Evolutionary conservation across 2,797 vertebrate genomes (phyloP), one percentile per base, ranked within the genome.

Genomic region (Poeciliopsis turneri): DNA sequence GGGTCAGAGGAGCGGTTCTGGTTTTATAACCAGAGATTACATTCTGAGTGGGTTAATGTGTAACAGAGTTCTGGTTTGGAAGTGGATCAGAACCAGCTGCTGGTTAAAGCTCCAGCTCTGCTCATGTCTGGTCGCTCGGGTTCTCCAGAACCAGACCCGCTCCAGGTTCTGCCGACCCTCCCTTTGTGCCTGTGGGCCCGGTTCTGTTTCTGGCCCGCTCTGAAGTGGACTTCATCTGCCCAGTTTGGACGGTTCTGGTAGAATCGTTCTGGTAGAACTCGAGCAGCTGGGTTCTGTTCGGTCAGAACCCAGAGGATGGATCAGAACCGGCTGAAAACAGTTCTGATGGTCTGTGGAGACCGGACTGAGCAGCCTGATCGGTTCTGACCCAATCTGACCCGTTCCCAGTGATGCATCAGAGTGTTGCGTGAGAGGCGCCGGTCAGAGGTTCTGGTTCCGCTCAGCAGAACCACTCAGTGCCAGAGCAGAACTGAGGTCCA

Each of bases 141-240:
- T 20, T 49, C 47, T 18, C 47, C 47, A 49, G 47, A 47, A 47
- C 46, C 46, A 1, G 45, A 46, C 13, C 45, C 13, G 15, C 15
- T 18, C 46, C 46, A 47, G 46, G 5, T 18, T 18, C 15, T 61
- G n/a, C 28, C 18, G 25, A 12, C 79, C 79, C 71, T 9, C n/a
- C 55, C 12, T n/a, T n/a, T 59, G 57, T 59, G 30, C 33, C 61
- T 25, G 6, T 71, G 69, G 69, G 16, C 46, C 23, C 5, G 0
- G 73, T 75, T 77, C 66, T 85, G 81, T 86, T 78, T 53, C 84
- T 43, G 18, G 75, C 61, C 28, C 11, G 8, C 43, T 78, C 39
- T 16, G 33, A 33, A 33, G 33, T 33, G 33, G 33, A 33, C 33
- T 33, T 33, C 33, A 33, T 33, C 33, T 33, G 33, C 33, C 33